phyloP scores from a whole-genome alignment of 2,797 vertebrate genomes.

The Crocidura indochinensis region DNA sequence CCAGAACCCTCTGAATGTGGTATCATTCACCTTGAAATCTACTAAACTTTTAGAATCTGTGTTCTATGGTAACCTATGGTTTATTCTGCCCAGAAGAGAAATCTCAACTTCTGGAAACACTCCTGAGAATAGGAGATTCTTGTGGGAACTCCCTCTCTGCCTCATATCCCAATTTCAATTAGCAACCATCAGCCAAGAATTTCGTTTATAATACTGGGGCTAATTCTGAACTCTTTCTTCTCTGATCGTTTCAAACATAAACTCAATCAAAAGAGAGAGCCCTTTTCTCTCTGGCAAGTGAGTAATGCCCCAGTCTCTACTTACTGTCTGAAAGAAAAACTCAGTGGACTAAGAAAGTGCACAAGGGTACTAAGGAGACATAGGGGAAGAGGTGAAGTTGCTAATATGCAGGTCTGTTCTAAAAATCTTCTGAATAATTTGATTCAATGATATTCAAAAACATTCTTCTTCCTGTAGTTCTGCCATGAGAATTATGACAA shows the following conservation, averaged over 20 bases:
- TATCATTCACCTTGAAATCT: too few relatives aligned
- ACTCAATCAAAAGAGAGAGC: background rate
- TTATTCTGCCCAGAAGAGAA: background rate
- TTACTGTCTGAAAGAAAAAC: background rate
- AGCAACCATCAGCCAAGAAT: background rate
- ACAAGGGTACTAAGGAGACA: background rate
- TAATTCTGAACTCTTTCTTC: background rate
- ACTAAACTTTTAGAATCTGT: too few relatives aligned
- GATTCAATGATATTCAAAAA: background rate
- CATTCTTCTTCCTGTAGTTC: background rate
- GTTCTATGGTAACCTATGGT: background rate
- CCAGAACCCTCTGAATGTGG: too few relatives aligned
- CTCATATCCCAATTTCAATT: background rate
- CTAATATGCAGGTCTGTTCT: background rate
- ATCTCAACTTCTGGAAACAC: background rate
- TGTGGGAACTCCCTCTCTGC: background rate
- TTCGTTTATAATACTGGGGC: background rate
- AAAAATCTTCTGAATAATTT: background rate
- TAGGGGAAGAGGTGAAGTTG: background rate
- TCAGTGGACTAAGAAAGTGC: background rate
- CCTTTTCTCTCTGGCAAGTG: background rate
- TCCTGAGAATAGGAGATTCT: background rate
- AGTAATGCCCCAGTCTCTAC: background rate
- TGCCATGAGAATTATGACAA: conserved; percentile 9
- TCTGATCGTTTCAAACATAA: background rate